These are phyloP conservation scores for Distichodus sexfasciatus DNA, from an alignment of 2,797 vertebrate species.

Conservation along the genomic window DNA sequence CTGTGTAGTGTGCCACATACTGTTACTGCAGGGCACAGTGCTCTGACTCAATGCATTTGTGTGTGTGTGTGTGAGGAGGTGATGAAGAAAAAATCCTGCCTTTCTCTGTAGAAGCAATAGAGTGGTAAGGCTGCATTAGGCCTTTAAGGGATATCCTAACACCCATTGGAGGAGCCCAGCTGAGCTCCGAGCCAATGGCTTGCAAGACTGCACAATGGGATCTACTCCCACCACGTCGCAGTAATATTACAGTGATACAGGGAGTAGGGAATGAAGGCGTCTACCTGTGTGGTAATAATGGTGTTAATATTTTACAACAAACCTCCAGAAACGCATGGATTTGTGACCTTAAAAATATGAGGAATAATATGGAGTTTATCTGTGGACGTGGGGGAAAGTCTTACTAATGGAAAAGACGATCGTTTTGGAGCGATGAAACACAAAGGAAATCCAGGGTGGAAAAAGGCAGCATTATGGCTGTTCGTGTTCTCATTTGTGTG, in stretches of 20 bases:
- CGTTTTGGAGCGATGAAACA: slow-evolving; percentile 40
- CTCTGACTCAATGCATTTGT: too few species aligned
- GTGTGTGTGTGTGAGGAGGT: too few species aligned
- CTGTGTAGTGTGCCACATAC: too few species aligned
- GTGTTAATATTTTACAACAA: background rate
- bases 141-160: background rate
- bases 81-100: too few species aligned
- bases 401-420: slow-evolving; percentile 21
- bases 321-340: background rate
- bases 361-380: background rate
- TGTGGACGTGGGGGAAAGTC: background rate
- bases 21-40: too few species aligned
- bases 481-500: slow-evolving; percentile 43
- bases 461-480: slow-evolving; percentile 34
- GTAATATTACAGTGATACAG: slow-evolving; percentile 13
- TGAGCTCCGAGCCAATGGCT: slow-evolving; percentile 35
- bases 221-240: slow-evolving; percentile 47
- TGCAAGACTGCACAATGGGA: slow-evolving; percentile 36
- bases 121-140: background rate
- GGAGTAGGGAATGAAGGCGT: background rate
- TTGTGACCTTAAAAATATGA: slow-evolving; percentile 8
- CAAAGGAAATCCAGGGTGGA: slow-evolving; percentile 28
- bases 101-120: background rate
- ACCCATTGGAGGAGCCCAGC: slow-evolving; percentile 26
- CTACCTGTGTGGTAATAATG: background rate